Evolutionary conservation across 2,888 invertebrate species (phyloP), one percentile per base, ranked within the genome.

Genomic region (Epinotia nisella): DNA sequence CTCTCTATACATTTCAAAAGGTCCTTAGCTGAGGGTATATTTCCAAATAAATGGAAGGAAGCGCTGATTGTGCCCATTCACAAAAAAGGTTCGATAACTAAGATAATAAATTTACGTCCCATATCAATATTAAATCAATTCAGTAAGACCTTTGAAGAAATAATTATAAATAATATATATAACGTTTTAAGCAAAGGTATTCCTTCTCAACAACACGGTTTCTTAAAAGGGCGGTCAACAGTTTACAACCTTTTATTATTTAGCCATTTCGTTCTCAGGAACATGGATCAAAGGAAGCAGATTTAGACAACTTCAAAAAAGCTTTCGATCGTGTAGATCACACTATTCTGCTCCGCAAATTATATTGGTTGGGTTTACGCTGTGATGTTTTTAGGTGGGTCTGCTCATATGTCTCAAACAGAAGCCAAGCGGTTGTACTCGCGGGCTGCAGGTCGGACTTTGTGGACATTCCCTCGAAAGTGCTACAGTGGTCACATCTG

Each of bases 361-460:
- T 78, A 9, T 7, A 58, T 9, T 41, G 11, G 9, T 45, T 78
- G 0, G 76, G 74, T 19, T 70, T 78, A n/a, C 74, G 71, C 17
- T 76, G 78, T 1, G 65, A 74, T 41, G 53, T 78, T 2, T 51
- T 76, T 4, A 45, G 75, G 35, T 76, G 77, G 76, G 29, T 75
- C 1, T 39, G 67, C 15, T 78, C 76, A 1, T 78, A 76, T 56
- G 10, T 77, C 24, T 13, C 68, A 19, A 75, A 77, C 11, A 21
- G 75, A 1, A 35, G 21, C 1, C 75, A 77, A 45, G 71, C 74
- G 21, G 78, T 78, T 1, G 74, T 73, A 0, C 2, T 75, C 0
- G 74, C 71, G 21, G 76, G 75, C 1, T 68, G 56, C 51, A 17
- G 64, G 13, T 77, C 76, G 11, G 55, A 75, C 17, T 74, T 55